phyloP scores from a whole-genome alignment of 2,888 invertebrate genomes.

The Lottia scabra region DNA sequence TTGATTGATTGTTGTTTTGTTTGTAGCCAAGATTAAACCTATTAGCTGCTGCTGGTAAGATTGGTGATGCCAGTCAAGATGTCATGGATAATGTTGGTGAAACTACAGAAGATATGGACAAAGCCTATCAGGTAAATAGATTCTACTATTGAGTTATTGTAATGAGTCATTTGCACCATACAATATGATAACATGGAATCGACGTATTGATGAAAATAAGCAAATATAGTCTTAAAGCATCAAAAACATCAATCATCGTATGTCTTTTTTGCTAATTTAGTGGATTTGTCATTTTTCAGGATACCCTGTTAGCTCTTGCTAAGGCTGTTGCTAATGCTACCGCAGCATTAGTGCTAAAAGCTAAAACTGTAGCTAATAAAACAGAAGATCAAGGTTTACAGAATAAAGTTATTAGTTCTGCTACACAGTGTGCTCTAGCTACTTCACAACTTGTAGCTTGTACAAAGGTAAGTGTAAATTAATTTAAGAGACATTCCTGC shows the following conservation, averaged over 20 bases:
- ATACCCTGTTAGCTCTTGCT: constrained; percentile 91
- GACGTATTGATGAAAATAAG: too few species aligned
- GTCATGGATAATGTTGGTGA: constrained; percentile 81
- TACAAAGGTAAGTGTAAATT: constrained; percentile 78
- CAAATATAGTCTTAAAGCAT: neutral
- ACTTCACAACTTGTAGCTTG: constrained; percentile 98
- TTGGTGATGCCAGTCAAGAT: constrained; percentile 96
- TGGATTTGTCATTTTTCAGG: constrained; percentile 70
- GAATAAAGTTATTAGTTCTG: constrained; percentile 91
- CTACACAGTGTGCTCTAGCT: constrained; percentile 95
- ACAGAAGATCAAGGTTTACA: constrained; percentile 86
- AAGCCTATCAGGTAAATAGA: constrained; percentile 71
- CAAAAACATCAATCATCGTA: too few species aligned
- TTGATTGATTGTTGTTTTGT: neutral
- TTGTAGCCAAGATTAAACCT: constrained; percentile 88
- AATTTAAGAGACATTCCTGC: neutral
- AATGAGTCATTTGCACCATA: too few species aligned
- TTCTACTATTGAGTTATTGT: neutral
- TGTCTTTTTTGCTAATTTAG: too few species aligned
- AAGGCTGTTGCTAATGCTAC: constrained; percentile 99
- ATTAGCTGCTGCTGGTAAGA: constrained; percentile 88
- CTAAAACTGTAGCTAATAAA: constrained; percentile 92
- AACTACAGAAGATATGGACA: constrained; percentile 75
- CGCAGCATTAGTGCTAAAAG: constrained; percentile 93
- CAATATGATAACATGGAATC: too few species aligned